These are phyloP conservation scores for Ridgeia piscesae DNA, from an alignment of 1,140 invertebrate genomes.

Conservation along the genomic window DNA sequence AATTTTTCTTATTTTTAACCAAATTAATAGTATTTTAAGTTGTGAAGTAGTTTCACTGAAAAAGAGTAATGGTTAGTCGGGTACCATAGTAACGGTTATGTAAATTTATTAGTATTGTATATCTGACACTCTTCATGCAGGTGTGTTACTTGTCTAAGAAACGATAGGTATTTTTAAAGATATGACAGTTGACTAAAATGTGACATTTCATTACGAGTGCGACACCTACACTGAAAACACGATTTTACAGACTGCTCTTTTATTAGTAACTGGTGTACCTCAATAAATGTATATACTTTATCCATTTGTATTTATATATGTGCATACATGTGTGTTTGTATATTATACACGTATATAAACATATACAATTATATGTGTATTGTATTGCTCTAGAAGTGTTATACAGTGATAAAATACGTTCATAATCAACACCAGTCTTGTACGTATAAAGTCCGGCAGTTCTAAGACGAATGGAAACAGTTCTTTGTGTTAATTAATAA, in stretches of 20 bases:
- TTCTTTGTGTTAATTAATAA: background rate
- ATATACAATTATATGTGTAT: background rate
- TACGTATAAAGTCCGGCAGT: background rate
- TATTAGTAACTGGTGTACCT: background rate
- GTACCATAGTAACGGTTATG: too few species aligned
- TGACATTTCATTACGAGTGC: too few species aligned
- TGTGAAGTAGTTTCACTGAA: too few species aligned
- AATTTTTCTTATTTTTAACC: too few species aligned
- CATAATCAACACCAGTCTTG: background rate
- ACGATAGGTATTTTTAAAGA: too few species aligned
- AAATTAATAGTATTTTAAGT: too few species aligned
- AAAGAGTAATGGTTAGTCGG: too few species aligned
- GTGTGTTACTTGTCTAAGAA: too few species aligned
- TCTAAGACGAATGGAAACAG: background rate
- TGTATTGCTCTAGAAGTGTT: background rate
- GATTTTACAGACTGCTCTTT: background rate
- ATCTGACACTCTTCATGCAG: too few species aligned
- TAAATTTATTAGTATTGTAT: too few species aligned
- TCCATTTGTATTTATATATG: background rate
- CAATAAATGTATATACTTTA: background rate
- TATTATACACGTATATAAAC: background rate
- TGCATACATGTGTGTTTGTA: background rate
- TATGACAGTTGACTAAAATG: too few species aligned
- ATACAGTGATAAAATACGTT: background rate
- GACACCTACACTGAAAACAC: too few species aligned